Evolutionary conservation across 1,140 invertebrate genomes (phyloP), one percentile per base, ranked within the genome.

Genomic region (Potamilus streckersoni): DNA sequence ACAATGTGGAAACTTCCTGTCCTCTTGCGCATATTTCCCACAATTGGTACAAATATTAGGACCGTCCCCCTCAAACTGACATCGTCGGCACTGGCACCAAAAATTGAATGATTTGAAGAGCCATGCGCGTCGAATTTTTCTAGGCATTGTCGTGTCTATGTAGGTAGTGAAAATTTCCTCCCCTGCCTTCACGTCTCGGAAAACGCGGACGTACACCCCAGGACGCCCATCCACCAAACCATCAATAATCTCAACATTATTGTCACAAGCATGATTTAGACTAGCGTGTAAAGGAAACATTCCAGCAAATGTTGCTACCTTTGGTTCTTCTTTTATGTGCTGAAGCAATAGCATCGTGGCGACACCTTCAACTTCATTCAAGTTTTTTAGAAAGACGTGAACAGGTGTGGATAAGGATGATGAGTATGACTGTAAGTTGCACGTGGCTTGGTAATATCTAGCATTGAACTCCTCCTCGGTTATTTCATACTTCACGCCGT

Each of bases 81-180:
- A 88, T n/a, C 84, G 81, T 23, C 62, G 79, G 69, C 87, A 88
- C 23, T 80, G 71, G 73, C 87, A 88, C 87, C 87, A 88, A 72
- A 88, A 88, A 66, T 87, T 87, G 75, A 86, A 88, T 2, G 87
- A 86, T 66, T 87, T 84, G 73, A 83, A 87, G 5, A 88, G 71
- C 87, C 86, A 87, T 5, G 87, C 87, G 6, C 86, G 80, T 12
- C 87, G 76, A 58, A 86, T 68, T 61, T 82, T 80, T 56, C 83
- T 73, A 4, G 82, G 81, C 79, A 87, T 82, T 6, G 80, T 61
- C 8, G 83, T 85, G 62, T 88, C 87, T 5, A 88, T 86, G 73
- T 88, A 88, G 0, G 85, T 85, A 0, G 84, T 87, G 56, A 82
- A 82, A 12, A 88, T 65, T 69, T 88, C 86, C 59, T 85, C 84